Evolutionary conservation across 2,797 vertebrate genomes (phyloP).

Genomic region (Lithobates sylvaticus): DNA sequence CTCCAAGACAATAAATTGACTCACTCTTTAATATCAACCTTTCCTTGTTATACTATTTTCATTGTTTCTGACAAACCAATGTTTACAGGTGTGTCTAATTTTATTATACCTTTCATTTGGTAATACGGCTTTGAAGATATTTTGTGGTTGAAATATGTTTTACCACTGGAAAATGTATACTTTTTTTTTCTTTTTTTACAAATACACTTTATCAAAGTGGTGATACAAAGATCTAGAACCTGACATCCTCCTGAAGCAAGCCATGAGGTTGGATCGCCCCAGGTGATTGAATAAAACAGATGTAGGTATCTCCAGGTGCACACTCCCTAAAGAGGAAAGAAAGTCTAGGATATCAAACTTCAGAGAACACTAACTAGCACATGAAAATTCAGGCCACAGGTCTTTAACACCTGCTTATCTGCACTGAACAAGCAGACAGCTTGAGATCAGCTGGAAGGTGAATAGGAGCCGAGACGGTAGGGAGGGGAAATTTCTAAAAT

Average conservation of each 20-base stretch:
- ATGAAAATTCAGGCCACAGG: slow-evolving; percentile 47
- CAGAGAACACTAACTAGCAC: slow-evolving; percentile 50
- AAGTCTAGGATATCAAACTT: slow-evolving; percentile 56
- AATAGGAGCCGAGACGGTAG: slow-evolving; percentile 23
- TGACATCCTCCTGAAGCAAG: slow-evolving; percentile 34
- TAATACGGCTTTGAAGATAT: too few relatives aligned
- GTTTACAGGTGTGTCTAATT: too few relatives aligned
- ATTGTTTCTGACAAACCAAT: too few relatives aligned
- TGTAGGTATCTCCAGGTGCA: slow-evolving; percentile 58
- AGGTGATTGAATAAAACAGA: slow-evolving; percentile 56
- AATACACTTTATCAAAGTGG: background rate
- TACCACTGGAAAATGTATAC: too few relatives aligned
- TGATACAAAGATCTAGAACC: slow-evolving; percentile 29
- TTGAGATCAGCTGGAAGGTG: slow-evolving; percentile 45
- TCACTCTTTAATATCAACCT: too few relatives aligned
- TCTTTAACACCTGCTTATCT: slow-evolving; percentile 58
- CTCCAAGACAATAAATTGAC: too few relatives aligned
- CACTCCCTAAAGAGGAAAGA: slow-evolving; percentile 54
- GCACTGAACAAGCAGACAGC: slow-evolving; percentile 20
- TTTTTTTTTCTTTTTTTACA: too few relatives aligned
- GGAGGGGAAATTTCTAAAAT: background rate
- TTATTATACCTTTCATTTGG: too few relatives aligned
- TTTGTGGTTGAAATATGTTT: too few relatives aligned
- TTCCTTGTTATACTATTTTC: too few relatives aligned
- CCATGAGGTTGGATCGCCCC: slow-evolving; percentile 35